These are phyloP conservation scores for Drosophila truncata DNA, from an alignment of 1,140 invertebrate species.

Conservation along the genomic window DNA sequence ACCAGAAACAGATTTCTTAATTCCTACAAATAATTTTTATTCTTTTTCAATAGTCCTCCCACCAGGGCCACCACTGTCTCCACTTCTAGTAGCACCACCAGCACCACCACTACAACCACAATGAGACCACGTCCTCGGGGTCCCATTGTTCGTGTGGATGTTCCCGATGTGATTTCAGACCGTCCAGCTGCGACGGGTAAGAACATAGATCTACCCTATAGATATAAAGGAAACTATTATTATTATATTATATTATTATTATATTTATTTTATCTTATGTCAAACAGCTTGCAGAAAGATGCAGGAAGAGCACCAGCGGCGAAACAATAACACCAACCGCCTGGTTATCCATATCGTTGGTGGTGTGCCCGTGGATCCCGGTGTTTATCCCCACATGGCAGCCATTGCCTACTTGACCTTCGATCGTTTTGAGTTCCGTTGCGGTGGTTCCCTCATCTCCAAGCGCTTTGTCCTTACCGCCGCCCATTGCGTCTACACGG, in stretches of 20 bases:
- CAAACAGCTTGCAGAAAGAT: conserved; percentile 50
- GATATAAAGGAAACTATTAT: not conserved
- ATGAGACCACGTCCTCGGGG: not conserved
- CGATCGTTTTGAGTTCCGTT: conserved; percentile 75
- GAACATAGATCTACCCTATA: not conserved
- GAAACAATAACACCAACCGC: not conserved
- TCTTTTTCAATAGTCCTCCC: not conserved
- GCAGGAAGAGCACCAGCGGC: not conserved
- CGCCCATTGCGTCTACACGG: conserved; percentile 89
- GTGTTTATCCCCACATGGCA: conserved; percentile 80
- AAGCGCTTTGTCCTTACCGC: conserved; percentile 88
- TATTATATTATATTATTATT: no score
- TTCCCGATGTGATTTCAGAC: not conserved
- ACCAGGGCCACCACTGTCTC: not conserved
- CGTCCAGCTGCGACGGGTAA: conserved; percentile 22
- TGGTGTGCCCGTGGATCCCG: conserved; percentile 59
- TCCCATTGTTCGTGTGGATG: conserved; percentile 12
- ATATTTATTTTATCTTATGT: not conserved
- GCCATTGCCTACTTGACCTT: conserved; percentile 61
- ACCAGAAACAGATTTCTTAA: no score
- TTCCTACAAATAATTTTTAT: no score
- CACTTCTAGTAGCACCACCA: not conserved
- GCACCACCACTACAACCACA: conserved; percentile 3
- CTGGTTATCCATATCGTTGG: conserved; percentile 68
- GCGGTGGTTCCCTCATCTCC: conserved; percentile 86